Percentiles rank a stretch among this genome's conserved stretches.
Conservation (phyloP, 2,113 vertebrate species). For the Anoplopoma fimbria region DNA sequence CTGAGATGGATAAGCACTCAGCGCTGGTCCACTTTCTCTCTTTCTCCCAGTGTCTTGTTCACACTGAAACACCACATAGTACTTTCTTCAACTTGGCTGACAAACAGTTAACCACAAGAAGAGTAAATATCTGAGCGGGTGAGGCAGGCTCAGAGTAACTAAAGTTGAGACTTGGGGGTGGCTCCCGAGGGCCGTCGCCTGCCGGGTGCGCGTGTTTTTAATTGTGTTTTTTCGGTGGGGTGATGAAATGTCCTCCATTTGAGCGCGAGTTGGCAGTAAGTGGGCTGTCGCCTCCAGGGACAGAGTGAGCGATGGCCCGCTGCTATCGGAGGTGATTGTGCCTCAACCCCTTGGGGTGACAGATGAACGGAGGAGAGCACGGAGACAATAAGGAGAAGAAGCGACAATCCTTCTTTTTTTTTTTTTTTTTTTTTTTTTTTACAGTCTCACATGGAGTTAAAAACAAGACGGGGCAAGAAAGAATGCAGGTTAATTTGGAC, state of each 20-base stretch:
- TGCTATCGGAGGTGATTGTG: slow-evolving; percentile 75
- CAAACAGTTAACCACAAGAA: slow-evolving; percentile 54
- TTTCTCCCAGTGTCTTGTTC: slow-evolving; percentile 34
- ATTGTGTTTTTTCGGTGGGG: slow-evolving; percentile 76
- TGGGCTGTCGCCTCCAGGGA: slow-evolving; percentile 79
- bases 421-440: slow-evolving; percentile 15
- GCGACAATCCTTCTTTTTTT: neutral
- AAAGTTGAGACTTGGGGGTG: slow-evolving; percentile 39
- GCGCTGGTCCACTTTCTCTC: slow-evolving; percentile 34
- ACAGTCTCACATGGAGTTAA: slow-evolving; percentile 8
- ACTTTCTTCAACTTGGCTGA: slow-evolving; percentile 39
- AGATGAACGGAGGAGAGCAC: slow-evolving; percentile 63
- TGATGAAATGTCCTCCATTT: slow-evolving; percentile 79
- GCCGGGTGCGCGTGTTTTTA: slow-evolving; percentile 61
- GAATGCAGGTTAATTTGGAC: neutral
- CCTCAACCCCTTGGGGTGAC: slow-evolving; percentile 74
- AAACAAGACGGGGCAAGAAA: neutral
- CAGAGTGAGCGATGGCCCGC: slow-evolving; percentile 73
- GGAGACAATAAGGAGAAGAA: slow-evolving; percentile 62
- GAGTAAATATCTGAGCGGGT: slow-evolving; percentile 69
- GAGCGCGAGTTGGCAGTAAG: slow-evolving; percentile 76
- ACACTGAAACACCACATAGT: slow-evolving; percentile 26
- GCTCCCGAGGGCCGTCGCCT: slow-evolving; percentile 36
- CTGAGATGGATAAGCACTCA: slow-evolving; percentile 23
- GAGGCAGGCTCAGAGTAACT: slow-evolving; percentile 55